A percentile compares a stretch with the other conserved stretches of the same genome.
Conservation (phyloP, 2,113 vertebrate species). For the Xenopus tropicalis region DNA sequence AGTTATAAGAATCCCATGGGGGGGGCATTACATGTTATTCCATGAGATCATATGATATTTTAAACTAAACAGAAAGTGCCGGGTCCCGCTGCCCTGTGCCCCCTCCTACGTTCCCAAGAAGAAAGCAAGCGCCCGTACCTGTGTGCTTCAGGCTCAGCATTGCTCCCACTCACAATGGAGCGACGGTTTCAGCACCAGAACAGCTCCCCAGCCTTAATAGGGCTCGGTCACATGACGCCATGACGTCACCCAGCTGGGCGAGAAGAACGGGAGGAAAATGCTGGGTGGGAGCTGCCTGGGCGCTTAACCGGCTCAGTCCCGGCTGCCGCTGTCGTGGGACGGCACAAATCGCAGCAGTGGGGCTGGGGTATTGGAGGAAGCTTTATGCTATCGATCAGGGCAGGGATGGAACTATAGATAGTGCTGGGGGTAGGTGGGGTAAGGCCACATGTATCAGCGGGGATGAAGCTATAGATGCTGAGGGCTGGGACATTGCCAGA, state of each 20-base stretch:
- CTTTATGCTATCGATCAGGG: too few relatives aligned
- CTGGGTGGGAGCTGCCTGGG: slow-evolving; percentile 12
- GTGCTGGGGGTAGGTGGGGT: not conserved
- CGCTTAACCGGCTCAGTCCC: slow-evolving; percentile 7
- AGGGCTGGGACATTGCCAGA: too few relatives aligned
- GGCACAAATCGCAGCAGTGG: too few relatives aligned
- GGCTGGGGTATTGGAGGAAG: too few relatives aligned
- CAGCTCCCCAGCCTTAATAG: slow-evolving; percentile 45
- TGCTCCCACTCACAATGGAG: slow-evolving; percentile 26
- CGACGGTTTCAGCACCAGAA: slow-evolving; percentile 38
- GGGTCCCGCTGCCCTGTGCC: too few relatives aligned
- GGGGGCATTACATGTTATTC: too few relatives aligned
- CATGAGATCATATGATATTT: too few relatives aligned
- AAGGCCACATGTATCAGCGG: not conserved
- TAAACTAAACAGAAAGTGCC: too few relatives aligned
- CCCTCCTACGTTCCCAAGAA: not conserved
- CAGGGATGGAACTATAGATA: too few relatives aligned
- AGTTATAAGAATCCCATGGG: too few relatives aligned
- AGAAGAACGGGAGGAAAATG: not conserved
- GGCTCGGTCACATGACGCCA: slow-evolving; percentile 20
- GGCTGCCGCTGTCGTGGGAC: not conserved
- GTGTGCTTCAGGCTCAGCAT: slow-evolving; percentile 34
- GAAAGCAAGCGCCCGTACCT: slow-evolving; percentile 9
- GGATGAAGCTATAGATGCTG: too few relatives aligned
- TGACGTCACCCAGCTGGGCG: slow-evolving; percentile 33